Percentiles rank a stretch among this genome's conserved stretches.
Conservation (phyloP, 2,888 invertebrate species). For the Pristionchus entomophagus region DNA sequence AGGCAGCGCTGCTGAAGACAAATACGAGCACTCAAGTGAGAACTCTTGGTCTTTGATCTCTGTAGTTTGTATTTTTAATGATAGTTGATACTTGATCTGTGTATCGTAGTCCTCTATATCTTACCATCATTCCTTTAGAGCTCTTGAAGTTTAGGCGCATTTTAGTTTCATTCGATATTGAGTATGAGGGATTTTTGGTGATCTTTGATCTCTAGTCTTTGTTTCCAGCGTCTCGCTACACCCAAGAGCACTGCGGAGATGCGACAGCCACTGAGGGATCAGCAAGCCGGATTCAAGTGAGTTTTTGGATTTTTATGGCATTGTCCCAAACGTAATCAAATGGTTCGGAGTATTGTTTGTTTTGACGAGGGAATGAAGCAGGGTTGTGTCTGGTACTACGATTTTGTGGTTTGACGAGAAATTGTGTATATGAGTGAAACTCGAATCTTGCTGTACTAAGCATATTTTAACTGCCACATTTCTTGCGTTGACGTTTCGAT, state of each 20-base stretch:
- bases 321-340: too few relatives aligned
- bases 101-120: not conserved
- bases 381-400: too few relatives aligned
- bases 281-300: slow-evolving; percentile 12
- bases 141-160: not conserved
- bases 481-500: too few relatives aligned
- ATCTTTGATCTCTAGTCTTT: not conserved
- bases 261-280: not conserved
- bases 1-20: not conserved
- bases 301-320: not conserved
- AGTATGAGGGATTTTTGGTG: too few relatives aligned
- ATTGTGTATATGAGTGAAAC: not conserved
- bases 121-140: too few relatives aligned
- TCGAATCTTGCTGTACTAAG: too few relatives aligned
- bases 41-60: not conserved
- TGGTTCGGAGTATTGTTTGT: too few relatives aligned
- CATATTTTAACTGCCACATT: too few relatives aligned
- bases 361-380: too few relatives aligned
- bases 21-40: not conserved
- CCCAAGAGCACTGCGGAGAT: not conserved
- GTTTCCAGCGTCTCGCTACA: slow-evolving; percentile 15
- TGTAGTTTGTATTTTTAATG: not conserved
- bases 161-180: too few relatives aligned
- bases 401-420: too few relatives aligned
- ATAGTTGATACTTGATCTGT: not conserved